Conservation (phyloP, 2,888 invertebrate genomes). For the Luperina testacea region DNA sequence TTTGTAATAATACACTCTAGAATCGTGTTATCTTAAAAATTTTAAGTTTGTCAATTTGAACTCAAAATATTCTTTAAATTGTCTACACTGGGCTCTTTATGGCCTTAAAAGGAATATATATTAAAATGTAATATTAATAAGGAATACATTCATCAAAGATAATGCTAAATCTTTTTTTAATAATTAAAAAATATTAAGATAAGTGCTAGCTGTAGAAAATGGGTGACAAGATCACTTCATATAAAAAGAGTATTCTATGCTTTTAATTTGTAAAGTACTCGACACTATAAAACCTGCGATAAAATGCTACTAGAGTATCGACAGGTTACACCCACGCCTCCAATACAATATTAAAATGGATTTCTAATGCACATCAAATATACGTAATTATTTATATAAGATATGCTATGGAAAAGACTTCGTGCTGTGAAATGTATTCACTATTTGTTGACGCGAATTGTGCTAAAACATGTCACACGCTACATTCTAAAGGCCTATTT, state of each 20-base stretch:
- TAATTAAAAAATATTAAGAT: slow-evolving; percentile 50
- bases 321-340: slow-evolving; percentile 28
- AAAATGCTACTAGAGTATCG: slow-evolving; percentile 37
- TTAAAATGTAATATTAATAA: slow-evolving; percentile 55
- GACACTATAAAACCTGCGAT: slow-evolving; percentile 50
- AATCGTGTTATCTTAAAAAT: slow-evolving; percentile 37
- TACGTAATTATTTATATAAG: slow-evolving; percentile 61
- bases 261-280: slow-evolving; percentile 37
- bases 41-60: slow-evolving; percentile 39
- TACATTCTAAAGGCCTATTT: slow-evolving; percentile 57
- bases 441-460: slow-evolving; percentile 51
- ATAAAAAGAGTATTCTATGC: slow-evolving; percentile 60
- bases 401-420: slow-evolving; percentile 67
- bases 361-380: slow-evolving; percentile 61
- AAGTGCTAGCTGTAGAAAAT: slow-evolving; percentile 64
- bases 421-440: slow-evolving; percentile 53
- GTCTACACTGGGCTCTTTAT: slow-evolving; percentile 36
- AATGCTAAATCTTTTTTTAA: slow-evolving; percentile 43
- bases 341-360: slow-evolving; percentile 48
- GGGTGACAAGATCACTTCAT: slow-evolving; percentile 58
- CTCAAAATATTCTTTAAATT: slow-evolving; percentile 35
- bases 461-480: slow-evolving; percentile 56
- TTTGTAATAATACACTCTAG: slow-evolving; percentile 52
- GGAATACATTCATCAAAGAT: slow-evolving; percentile 54
- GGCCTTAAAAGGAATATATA: slow-evolving; percentile 52